phyloP scores from a whole-genome alignment of 2,888 invertebrate species.

The Rugalucina vietnamica region DNA sequence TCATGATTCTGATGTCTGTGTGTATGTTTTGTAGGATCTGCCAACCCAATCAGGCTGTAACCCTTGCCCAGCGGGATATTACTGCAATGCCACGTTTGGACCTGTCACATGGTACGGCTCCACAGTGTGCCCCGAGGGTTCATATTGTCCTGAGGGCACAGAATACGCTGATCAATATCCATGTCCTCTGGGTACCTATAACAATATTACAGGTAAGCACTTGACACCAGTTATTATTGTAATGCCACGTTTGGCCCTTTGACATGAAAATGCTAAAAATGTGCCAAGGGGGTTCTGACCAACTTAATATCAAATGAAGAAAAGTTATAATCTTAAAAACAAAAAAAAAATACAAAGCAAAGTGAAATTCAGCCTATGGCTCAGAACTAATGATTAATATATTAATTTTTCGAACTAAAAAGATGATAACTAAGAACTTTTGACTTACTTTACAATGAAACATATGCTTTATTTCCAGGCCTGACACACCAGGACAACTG shows the following conservation, averaged over 20 bases:
- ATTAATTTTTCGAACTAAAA: no score
- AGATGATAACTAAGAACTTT: no score
- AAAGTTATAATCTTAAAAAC: no score
- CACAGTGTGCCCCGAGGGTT: slow-evolving; percentile 80
- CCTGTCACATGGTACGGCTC: slow-evolving; percentile 76
- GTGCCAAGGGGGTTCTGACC: no score
- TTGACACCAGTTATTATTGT: background rate
- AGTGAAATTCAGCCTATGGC: no score
- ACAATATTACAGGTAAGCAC: slow-evolving; percentile 80
- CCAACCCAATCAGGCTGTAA: slow-evolving; percentile 71
- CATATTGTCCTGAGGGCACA: slow-evolving; percentile 81
- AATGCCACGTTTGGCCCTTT: no score
- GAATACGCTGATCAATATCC: slow-evolving; percentile 75
- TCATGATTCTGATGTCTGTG: no score
- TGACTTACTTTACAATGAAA: no score
- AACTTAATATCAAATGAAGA: no score
- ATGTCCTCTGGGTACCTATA: slow-evolving; percentile 81
- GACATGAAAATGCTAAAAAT: no score
- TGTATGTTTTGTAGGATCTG: slow-evolving; percentile 59
- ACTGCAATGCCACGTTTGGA: slow-evolving; percentile 81
- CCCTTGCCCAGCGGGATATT: slow-evolving; percentile 76
- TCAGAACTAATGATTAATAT: no score
- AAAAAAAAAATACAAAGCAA: no score
- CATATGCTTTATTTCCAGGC: slow-evolving; percentile 64
- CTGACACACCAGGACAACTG: slow-evolving; percentile 73